A percentile compares a stretch with the other conserved stretches of the same genome.
Conservation (phyloP, 1,140 invertebrate genomes). For the Campoletis sonorensis region DNA sequence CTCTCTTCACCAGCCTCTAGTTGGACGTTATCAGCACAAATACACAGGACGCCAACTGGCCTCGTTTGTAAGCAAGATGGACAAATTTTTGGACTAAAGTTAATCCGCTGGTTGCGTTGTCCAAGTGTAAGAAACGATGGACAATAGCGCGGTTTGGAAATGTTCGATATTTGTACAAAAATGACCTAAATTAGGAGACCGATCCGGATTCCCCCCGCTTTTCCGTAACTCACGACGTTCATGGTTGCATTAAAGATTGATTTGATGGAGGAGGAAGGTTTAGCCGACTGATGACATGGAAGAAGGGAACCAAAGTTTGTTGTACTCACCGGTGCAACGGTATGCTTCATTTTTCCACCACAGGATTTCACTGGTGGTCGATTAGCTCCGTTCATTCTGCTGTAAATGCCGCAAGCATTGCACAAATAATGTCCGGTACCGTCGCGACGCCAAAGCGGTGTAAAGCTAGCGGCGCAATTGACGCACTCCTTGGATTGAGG, state of each 20-base stretch:
- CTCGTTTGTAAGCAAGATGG: slow-evolving; percentile 49
- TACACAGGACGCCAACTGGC: slow-evolving; percentile 44
- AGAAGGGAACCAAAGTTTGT: slow-evolving; percentile 4
- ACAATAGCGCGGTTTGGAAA: too few relatives aligned
- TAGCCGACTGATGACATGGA: neutral
- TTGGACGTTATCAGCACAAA: slow-evolving; percentile 54
- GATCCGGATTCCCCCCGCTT: too few relatives aligned
- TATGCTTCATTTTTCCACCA: slow-evolving; percentile 76
- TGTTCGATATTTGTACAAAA: too few relatives aligned
- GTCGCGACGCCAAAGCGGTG: slow-evolving; percentile 92
- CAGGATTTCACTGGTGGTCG: slow-evolving; percentile 81
- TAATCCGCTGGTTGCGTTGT: neutral
- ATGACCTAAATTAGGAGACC: too few relatives aligned
- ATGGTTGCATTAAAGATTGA: neutral
- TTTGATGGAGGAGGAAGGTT: neutral
- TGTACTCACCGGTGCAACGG: slow-evolving; percentile 65
- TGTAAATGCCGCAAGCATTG: slow-evolving; percentile 92
- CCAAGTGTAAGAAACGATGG: neutral
- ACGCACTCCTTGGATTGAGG: slow-evolving; percentile 89
- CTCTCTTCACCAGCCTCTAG: neutral
- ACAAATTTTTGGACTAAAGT: slow-evolving; percentile 47
- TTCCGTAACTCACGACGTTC: too few relatives aligned
- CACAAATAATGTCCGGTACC: slow-evolving; percentile 93
- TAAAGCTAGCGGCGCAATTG: slow-evolving; percentile 91
- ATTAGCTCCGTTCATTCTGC: slow-evolving; percentile 91